Evolutionary conservation across 1,140 invertebrate species (phyloP).

Genomic region (Rhizoglyphus robini): DNA sequence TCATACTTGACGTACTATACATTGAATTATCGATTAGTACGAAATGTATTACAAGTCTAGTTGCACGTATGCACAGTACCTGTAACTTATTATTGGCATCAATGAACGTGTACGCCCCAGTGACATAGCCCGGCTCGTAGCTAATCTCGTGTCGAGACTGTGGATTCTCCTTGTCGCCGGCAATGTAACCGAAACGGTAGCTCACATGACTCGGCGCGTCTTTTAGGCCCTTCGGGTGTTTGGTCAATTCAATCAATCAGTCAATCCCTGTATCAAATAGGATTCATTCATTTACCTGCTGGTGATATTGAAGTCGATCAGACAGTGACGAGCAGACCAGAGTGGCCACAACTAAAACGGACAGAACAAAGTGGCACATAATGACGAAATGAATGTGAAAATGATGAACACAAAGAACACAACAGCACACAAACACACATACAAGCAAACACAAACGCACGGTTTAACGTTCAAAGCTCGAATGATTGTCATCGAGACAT

Average conservation of each 20-base stretch:
- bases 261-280: background rate
- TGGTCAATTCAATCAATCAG: background rate
- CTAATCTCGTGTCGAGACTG: background rate
- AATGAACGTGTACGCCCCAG: background rate
- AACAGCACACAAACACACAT: no score
- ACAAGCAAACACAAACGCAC: no score
- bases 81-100: constrained; percentile 15
- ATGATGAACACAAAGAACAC: no score
- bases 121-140: background rate
- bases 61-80: background rate
- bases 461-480: no score
- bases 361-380: no score
- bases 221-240: background rate
- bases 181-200: background rate
- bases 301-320: constrained; percentile 5
- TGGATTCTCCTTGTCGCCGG: constrained; percentile 4
- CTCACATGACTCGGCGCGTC: background rate
- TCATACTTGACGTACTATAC: constrained; percentile 2
- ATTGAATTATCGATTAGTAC: no score
- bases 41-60: no score
- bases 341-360: no score
- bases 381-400: no score
- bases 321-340: background rate
- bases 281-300: background rate
- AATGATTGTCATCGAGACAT: no score